A percentile compares a stretch with the other conserved stretches of the same genome.
Evolutionary conservation across 1,140 invertebrate species (phyloP).

Genomic region (Drosophila bifasciata): DNA sequence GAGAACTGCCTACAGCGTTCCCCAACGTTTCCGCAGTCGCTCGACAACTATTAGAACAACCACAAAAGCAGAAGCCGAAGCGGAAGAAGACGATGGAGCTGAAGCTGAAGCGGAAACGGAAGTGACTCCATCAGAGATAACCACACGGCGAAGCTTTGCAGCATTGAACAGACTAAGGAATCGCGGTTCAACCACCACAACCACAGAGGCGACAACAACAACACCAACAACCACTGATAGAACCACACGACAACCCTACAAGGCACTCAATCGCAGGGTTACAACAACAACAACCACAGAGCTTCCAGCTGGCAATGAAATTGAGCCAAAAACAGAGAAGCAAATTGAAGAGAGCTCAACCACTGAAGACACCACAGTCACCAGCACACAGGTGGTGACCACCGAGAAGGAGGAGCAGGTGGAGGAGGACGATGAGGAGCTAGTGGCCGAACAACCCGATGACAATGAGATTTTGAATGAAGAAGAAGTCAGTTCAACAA

Average conservation of each 20-base stretch:
- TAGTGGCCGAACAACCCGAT: constrained; percentile 28
- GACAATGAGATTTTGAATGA: constrained; percentile 31
- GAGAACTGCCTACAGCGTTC: constrained; percentile 3
- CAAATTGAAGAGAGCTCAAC: background rate
- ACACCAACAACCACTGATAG: background rate
- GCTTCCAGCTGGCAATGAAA: constrained; percentile 1
- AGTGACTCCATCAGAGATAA: constrained; percentile 8
- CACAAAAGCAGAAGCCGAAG: background rate
- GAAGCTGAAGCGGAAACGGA: background rate
- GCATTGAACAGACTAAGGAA: constrained; percentile 25
- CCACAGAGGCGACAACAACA: background rate
- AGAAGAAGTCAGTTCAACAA: constrained; percentile 6
- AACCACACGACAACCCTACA: constrained; percentile 25
- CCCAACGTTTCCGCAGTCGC: constrained; percentile 40
- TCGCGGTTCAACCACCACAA: constrained; percentile 6
- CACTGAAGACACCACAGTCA: background rate
- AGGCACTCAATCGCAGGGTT: constrained; percentile 22
- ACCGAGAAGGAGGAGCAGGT: too few relatives aligned
- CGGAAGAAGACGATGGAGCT: background rate
- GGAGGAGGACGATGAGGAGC: constrained; percentile 18
- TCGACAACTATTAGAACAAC: constrained; percentile 16
- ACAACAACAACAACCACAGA: constrained; percentile 21
- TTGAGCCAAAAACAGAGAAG: background rate
- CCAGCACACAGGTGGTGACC: too few relatives aligned
- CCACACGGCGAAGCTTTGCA: constrained; percentile 16